phyloP scores from a whole-genome alignment of 2,797 vertebrate genomes.

The Gadopsis bispinosus region DNA sequence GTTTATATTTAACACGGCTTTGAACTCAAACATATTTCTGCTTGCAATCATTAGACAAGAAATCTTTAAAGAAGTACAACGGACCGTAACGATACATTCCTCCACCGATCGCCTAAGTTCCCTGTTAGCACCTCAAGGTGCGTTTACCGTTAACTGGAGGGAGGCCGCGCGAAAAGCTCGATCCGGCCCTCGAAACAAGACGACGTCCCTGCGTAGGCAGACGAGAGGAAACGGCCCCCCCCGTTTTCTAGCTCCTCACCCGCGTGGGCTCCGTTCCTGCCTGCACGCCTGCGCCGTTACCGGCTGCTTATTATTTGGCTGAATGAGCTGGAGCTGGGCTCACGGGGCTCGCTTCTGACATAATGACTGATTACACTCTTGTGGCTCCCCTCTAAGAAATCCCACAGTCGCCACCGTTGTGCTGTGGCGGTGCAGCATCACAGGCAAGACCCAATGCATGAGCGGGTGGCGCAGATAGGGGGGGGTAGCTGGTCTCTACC shows the following conservation, averaged over 20 bases:
- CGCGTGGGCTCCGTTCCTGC: conserved; percentile 49
- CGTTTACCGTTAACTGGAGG: conserved; percentile 30
- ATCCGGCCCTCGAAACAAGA: conserved; percentile 65
- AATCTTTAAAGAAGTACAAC: not conserved
- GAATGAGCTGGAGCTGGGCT: conserved; percentile 77
- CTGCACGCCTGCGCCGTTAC: conserved; percentile 68
- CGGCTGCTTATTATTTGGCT: conserved; percentile 85
- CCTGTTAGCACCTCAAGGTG: conserved; percentile 22
- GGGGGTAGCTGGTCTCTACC: conserved; percentile 26
- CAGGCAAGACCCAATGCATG: conserved; percentile 45
- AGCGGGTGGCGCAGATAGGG: conserved; percentile 1
- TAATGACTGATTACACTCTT: conserved; percentile 87
- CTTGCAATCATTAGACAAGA: not conserved
- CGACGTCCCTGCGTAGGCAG: conserved; percentile 58
- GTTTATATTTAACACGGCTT: not conserved
- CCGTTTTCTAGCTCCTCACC: conserved; percentile 48
- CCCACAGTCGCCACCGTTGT: conserved; percentile 66
- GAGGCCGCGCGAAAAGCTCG: conserved; percentile 21
- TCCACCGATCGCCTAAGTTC: conserved; percentile 1
- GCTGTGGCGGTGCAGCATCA: conserved; percentile 55
- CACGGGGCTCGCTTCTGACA: conserved; percentile 78
- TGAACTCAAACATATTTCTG: conserved; percentile 9
- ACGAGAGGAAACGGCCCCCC: conserved; percentile 45
- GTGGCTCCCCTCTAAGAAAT: conserved; percentile 75
- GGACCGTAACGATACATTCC: conserved; percentile 13